Base-by-base conservation (phyloP, 2,113 vertebrate species). In the Grammomys dolichurus region DNA sequence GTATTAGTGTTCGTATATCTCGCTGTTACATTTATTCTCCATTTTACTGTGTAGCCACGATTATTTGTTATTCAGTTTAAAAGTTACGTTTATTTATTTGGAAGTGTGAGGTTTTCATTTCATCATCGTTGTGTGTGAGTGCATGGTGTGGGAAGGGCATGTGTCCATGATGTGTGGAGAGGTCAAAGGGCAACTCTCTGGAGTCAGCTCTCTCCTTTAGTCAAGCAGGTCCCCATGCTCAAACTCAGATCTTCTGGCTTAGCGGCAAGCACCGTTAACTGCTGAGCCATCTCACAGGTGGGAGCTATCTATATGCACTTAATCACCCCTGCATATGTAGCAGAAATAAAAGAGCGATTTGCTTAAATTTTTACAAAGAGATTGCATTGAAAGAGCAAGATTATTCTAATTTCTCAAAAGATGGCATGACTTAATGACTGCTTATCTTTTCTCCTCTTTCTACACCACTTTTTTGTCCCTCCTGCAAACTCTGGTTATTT, bases 401-500 rank as follows among this genome's bases (percentile, higher is more conserved):
- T 63, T 81, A 70, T 91, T 92, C n/a, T 19, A 70, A 89, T 19
- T 84, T 96, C 48, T 78, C 48, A 48, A 91, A 51, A 96, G 24
- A 84, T 77, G 24, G 17, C 87, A 51, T 12, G 78, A 28, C 60
- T 94, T 81, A 33, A 63, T 82, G 89, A 69, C 76, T 81, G 77
- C 9, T 26, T 54, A 48, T 70, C 31, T 46, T 72, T 86, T 96
- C 28, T 87, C 95, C 73, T 84, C 60, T 84, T 92, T 89, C 73
- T 87, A 87, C 95, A n/a, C 24, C 19, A 54, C 36, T 58, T 93
- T 92, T 69, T 6, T 20, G 58, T 90, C 46, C 73, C 84, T 54
- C 60, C 70, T 91, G 58, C 28, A 91, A 96, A 36, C 43, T 67
- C 76, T n/a, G 28, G 36, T 73, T 67, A 93, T 94, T 96, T 96